Evolutionary conservation across 1,140 invertebrate genomes (phyloP).

Genomic region (Cherax quadricarinatus): DNA sequence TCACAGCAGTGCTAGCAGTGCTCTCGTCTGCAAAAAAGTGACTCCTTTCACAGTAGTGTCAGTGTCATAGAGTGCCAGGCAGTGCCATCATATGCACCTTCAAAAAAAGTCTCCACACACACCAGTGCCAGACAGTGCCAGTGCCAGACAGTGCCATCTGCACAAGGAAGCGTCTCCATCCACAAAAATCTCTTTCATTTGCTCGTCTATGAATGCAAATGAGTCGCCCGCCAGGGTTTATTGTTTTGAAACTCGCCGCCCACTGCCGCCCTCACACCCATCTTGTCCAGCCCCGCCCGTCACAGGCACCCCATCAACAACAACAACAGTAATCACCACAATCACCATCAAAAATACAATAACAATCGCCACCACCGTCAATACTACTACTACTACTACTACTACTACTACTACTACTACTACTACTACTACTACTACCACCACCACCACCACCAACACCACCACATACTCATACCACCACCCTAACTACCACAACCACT

Average conservation of each 20-base stretch:
- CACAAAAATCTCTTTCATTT: slow-evolving; percentile 22
- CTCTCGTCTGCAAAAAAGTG: too few species aligned
- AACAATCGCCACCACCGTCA: neutral
- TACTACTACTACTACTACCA: too few species aligned
- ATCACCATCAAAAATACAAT: neutral
- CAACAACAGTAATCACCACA: neutral
- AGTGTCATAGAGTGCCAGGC: neutral
- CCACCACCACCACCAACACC: too few species aligned
- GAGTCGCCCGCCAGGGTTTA: neutral
- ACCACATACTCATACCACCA: too few species aligned
- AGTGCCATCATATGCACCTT: neutral
- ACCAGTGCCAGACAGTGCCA: neutral
- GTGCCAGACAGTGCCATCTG: neutral
- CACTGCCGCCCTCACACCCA: neutral
- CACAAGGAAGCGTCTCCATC: neutral
- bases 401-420: too few species aligned
- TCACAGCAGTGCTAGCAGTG: too few species aligned
- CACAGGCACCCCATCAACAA: neutral
- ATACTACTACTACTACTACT: too few species aligned
- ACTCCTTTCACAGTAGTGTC: neutral
- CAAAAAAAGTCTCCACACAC: neutral
- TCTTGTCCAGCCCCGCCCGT: neutral
- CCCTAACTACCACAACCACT: too few species aligned
- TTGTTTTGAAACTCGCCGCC: too few species aligned
- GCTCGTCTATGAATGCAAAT: slow-evolving; percentile 18